A percentile compares a stretch with the other conserved stretches of the same genome.
phyloP scores from a whole-genome alignment of 2,113 vertebrate species.

The Hipposideros armiger region DNA sequence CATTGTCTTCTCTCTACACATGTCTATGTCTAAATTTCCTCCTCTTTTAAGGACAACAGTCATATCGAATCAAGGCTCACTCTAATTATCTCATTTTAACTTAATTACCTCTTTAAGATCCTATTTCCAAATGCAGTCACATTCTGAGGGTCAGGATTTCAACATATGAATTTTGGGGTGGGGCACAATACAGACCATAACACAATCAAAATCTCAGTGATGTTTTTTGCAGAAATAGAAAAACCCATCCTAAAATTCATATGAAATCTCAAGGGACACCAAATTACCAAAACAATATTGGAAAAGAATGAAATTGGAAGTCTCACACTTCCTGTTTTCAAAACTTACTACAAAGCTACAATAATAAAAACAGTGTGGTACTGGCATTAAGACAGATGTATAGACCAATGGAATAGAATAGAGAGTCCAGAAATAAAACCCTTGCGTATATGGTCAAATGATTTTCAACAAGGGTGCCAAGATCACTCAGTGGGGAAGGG shows the following conservation, averaged over 20 bases:
- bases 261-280: background rate
- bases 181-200: background rate
- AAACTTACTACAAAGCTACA: slow-evolving; percentile 39
- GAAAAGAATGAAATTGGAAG: slow-evolving; percentile 21
- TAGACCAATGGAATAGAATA: background rate
- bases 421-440: slow-evolving; percentile 14
- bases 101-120: background rate
- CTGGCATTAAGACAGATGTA: slow-evolving; percentile 2
- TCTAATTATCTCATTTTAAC: slow-evolving; percentile 3
- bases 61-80: background rate
- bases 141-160: background rate
- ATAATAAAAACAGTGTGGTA: slow-evolving; percentile 28
- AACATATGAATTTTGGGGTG: background rate
- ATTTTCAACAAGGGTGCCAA: slow-evolving; percentile 51
- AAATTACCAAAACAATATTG: slow-evolving; percentile 11
- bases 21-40: background rate
- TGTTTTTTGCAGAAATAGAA: background rate
- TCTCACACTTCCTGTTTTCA: slow-evolving; percentile 29
- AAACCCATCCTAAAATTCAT: slow-evolving; percentile 39
- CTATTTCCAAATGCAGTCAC: background rate
- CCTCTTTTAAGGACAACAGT: slow-evolving; percentile 8
- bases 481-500: background rate
- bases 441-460: slow-evolving; percentile 17
- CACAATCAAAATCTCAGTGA: background rate
- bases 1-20: background rate